Base-by-base conservation (phyloP, 2,888 invertebrate species). In the Suillia variegata region DNA sequence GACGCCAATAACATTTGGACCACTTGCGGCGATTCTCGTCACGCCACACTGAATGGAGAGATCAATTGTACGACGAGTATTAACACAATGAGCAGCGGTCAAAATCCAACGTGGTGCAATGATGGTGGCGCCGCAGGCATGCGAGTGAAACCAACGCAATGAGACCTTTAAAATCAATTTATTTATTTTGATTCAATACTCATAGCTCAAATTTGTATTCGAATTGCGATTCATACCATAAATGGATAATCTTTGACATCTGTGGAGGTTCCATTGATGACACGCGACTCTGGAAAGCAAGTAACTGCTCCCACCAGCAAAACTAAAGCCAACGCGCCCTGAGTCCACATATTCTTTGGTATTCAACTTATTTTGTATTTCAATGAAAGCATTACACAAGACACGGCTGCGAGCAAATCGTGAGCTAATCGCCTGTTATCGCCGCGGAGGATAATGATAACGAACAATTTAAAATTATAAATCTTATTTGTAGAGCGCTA, bases 191-290 rank as follows among this genome's bases (percentile, higher is more conserved):
- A n/a, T n/a, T n/a, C n/a, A n/a, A n/a, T n/a, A n/a, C n/a, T n/a
- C n/a, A n/a, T n/a, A n/a, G n/a, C n/a, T n/a, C n/a, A n/a, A n/a
- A n/a, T n/a, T n/a, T n/a, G n/a, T n/a, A n/a, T n/a, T n/a, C n/a
- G n/a, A n/a, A n/a, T n/a, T n/a, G n/a, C n/a, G n/a, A n/a, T 45
- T 18, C 70, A 58, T 56, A 78, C 80, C 62, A 75, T 66, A 62
- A 70, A 81, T 2, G 80, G 80, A 69, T 71, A 80, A 8, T 68
- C 65, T 12, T 66, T 66, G 2, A 76, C 65, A 2, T 21, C 38
- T 3, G 79, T 67, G 31, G 66, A 67, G 2, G 78, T 78, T 13
- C 80, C 80, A 52, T 79, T 78, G 2, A 81, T 80, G 45, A 81
- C 71, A 12, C 81, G 77, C 4, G 56, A 59, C 21, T 66, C 54